Base-by-base conservation (phyloP, 2,888 invertebrate species). In the Chalcosyrphus nemorum region DNA sequence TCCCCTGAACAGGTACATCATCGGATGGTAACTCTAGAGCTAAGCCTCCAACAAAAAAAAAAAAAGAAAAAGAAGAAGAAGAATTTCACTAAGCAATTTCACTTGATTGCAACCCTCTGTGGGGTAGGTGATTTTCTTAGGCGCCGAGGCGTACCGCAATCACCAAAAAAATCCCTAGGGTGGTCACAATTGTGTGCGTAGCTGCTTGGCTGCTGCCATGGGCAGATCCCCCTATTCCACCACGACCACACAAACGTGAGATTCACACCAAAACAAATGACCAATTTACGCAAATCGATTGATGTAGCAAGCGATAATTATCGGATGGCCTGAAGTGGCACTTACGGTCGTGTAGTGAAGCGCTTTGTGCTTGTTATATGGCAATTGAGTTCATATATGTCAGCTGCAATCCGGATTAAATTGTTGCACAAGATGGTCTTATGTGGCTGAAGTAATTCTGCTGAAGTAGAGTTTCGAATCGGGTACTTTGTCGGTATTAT, bases 241-340 rank as follows among this genome's bases (percentile, higher is more conserved):
- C 71, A 9, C 71, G 57, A 47, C 77, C 71, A 9, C 71, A 65
- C 41, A 56, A 47, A 78, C 78, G 66, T 78, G 63, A 57, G 45
- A 47, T 78, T 78, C 47, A 71, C 63, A 57, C 78, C 63, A 78
- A 65, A 63, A 63, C 63, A 70, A 71, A 63, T 63, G 70, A 78
- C 70, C 70, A 78, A 63, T 71, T 70, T 78, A 71, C 21, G 68
- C 54, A 68, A 76, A 76, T 68, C 76, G 47, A 71, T 78, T 35
- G 57, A 77, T 77, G 77, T 61, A 32, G 61, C 54, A 54, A 61
- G 70, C 66, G 82, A 76, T 82, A 72, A 78, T 81, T 68, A 82
- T 82, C 41, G 61, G 52, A 59, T 56, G 68, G 72, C 78, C 54
- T 78, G 41, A 61, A 82, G 82, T 82, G 54, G 71, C 61, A 45